These are phyloP conservation scores for Glyptemys insculpta DNA, from an alignment of 2,797 vertebrate genomes.

Conservation along the genomic window DNA sequence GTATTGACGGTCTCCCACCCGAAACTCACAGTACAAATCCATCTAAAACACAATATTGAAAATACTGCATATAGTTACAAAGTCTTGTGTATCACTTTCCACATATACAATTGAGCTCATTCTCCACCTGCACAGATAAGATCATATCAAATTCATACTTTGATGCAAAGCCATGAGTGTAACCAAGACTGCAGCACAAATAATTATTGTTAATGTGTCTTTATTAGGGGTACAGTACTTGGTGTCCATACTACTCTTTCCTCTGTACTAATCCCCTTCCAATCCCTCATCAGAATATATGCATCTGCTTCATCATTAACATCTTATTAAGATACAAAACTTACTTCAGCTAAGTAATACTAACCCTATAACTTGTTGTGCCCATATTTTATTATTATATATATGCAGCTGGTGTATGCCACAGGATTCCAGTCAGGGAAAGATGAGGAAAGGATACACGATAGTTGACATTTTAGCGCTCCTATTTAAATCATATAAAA, in stretches of 20 bases:
- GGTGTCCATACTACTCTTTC: background rate
- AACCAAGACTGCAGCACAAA: constrained; percentile 42
- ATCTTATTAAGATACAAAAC: constrained; percentile 5
- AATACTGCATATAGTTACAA: background rate
- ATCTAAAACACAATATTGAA: background rate
- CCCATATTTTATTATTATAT: background rate
- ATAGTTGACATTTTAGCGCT: background rate
- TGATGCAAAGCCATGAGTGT: background rate
- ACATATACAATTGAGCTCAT: background rate
- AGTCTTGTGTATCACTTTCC: background rate
- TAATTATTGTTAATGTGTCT: background rate
- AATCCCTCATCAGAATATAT: background rate
- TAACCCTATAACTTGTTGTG: background rate
- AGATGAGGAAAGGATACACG: fast-evolving
- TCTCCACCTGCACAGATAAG: background rate
- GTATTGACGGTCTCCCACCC: background rate
- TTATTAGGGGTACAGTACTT: background rate
- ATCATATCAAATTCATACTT: background rate
- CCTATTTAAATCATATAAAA: background rate
- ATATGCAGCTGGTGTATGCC: background rate
- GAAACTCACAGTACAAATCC: background rate
- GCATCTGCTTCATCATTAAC: background rate
- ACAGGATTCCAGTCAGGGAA: background rate
- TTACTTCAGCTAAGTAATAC: constrained; percentile 8
- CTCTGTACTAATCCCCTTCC: background rate